Conservation (phyloP, 2,113 vertebrate genomes). For the Ursus arctos region DNA sequence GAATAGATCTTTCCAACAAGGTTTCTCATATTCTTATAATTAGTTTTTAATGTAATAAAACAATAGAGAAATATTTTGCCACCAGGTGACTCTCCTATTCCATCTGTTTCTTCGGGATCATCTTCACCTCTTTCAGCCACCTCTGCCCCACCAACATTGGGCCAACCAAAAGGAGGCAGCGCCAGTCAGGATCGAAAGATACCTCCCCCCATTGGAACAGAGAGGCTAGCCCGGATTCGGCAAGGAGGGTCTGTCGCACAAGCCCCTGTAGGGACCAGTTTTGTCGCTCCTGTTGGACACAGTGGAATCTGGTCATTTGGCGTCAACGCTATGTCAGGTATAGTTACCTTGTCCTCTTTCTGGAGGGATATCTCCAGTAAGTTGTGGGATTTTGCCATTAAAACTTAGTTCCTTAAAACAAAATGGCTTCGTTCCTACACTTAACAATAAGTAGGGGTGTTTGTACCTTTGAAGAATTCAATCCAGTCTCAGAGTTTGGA, state of each 20-base stretch:
- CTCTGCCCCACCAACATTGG: conserved; percentile 91
- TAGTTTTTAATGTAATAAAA: conserved; percentile 86
- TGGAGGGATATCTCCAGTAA: conserved; percentile 47
- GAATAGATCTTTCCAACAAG: conserved; percentile 68
- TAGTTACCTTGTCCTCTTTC: conserved; percentile 35
- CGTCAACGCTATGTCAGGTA: conserved; percentile 96
- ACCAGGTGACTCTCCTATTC: conserved; percentile 97
- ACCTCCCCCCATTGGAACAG: conserved; percentile 97
- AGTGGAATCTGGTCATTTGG: conserved; percentile 99
- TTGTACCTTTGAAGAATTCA: conserved; percentile 32
- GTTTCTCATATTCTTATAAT: conserved; percentile 78
- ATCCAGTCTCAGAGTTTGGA: conserved; percentile 15
- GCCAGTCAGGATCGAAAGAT: conserved; percentile 96
- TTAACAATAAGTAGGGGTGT: conserved; percentile 15
- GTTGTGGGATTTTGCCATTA: conserved; percentile 53
- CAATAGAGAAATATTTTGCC: conserved; percentile 88
- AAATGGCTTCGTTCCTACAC: conserved; percentile 26
- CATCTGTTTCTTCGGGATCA: conserved; percentile 96
- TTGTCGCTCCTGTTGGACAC: conserved; percentile 96
- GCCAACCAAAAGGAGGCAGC: conserved; percentile 93
- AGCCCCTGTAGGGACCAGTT: conserved; percentile 95
- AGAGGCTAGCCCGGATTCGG: conserved; percentile 96
- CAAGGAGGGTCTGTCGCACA: conserved; percentile 97
- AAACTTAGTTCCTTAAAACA: conserved; percentile 49
- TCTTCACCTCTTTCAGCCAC: conserved; percentile 95